These are phyloP conservation scores for Nasonia vitripennis DNA, from an alignment of 1,140 invertebrate species.

Conservation along the genomic window DNA sequence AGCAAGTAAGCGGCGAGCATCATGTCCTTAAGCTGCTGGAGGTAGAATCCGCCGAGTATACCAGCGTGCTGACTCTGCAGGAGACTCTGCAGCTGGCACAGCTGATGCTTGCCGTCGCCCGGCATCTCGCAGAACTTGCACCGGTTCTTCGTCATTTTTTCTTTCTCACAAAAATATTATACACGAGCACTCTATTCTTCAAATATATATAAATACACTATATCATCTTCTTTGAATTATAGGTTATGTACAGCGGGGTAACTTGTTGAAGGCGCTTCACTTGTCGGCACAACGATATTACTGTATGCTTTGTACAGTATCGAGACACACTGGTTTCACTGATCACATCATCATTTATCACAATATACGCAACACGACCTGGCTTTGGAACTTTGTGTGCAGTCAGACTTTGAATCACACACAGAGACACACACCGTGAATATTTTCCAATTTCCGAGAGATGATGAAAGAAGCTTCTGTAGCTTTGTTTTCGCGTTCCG, in stretches of 20 bases:
- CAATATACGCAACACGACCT: neutral
- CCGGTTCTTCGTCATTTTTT: constrained; percentile 71
- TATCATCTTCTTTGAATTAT: neutral
- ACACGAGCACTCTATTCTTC: neutral
- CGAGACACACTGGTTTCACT: neutral
- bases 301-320: too few relatives aligned
- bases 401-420: neutral
- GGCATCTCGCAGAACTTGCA: constrained; percentile 75
- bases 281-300: neutral
- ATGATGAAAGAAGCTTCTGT: too few relatives aligned
- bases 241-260: neutral
- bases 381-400: constrained; percentile 25
- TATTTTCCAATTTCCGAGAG: too few relatives aligned
- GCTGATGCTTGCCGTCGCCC: constrained; percentile 68
- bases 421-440: too few relatives aligned
- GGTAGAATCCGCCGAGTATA: constrained; percentile 60
- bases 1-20: constrained; percentile 77
- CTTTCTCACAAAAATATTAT: neutral
- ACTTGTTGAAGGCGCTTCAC: neutral
- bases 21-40: constrained; percentile 77
- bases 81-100: constrained; percentile 62
- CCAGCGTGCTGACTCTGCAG: neutral
- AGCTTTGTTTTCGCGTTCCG: too few relatives aligned
- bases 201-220: constrained; percentile 46
- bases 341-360: constrained; percentile 20